Evolutionary conservation across 2,113 vertebrate species (phyloP), one percentile per base, ranked within the genome.

Genomic region (Hippocampus zosterae): DNA sequence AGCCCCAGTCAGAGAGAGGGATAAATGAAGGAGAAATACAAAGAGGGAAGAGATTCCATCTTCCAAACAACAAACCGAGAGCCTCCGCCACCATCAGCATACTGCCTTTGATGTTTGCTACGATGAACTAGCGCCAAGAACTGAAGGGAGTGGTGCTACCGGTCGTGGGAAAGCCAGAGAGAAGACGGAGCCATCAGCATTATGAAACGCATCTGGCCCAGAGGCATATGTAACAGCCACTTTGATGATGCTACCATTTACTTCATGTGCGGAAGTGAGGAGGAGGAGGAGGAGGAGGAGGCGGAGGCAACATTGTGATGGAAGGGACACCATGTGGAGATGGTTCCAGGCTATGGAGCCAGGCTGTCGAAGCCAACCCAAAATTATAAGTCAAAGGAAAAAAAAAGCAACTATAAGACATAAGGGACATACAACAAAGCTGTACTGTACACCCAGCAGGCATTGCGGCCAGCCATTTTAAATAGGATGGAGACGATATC

Each of bases 381-480:
- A 74, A 87, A 81, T 52, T 27, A 69, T 74, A 21, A 61, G 40
- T 37, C 75, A 70, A 68, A 46, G 60, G 62, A 68, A 78, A 50
- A 13, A 67, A 68, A 66, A 67, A 71, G 63, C 1, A 55, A 83
- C 76, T 57, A 40, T 79, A 87, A 73, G 9, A 64, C 82, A 76
- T 18, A 71, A 42, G 53, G 41, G 74, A 86, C 73, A 85, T 72
- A 86, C 72, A 90, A 82, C 74, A 74, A 92, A 91, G 88, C 87
- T 88, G 85, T 90, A 89, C 87, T 88, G 85, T 90, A 89, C 80
- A 88, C 86, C 85, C 87, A 91, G 88, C 88, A 88, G 90, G 90
- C 87, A 89, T 84, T 76, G 84, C 84, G 89, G 91, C 88, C 87
- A 91, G 82, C 86, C 84, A 81, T 83, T 78, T 73, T 46, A 81